Evolutionary conservation across 2,113 vertebrate genomes (phyloP).

Genomic region (Tringa solitaria): DNA sequence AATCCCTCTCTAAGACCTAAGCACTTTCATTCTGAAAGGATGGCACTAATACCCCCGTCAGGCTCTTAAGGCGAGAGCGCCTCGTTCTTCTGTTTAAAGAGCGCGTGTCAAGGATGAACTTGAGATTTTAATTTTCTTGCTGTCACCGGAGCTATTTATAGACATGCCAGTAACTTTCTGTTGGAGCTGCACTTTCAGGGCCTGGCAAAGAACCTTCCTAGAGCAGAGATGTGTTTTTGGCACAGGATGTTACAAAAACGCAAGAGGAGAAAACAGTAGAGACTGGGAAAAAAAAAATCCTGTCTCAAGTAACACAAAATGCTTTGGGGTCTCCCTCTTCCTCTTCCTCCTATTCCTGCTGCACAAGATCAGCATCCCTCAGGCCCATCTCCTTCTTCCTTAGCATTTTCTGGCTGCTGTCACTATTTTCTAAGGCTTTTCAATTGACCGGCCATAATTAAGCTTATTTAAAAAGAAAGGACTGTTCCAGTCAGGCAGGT

Average conservation of each 20-base stretch:
- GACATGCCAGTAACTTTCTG: neutral
- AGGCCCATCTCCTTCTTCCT: neutral
- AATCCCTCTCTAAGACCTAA: neutral
- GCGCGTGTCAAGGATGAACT: neutral
- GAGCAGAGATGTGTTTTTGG: neutral
- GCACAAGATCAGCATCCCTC: neutral
- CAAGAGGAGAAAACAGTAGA: neutral
- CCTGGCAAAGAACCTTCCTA: neutral
- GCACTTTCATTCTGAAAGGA: neutral
- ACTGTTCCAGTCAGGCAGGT: accelerated
- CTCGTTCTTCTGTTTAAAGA: neutral
- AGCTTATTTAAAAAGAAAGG: neutral
- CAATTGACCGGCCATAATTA: neutral
- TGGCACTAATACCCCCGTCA: neutral
- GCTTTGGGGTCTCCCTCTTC: neutral
- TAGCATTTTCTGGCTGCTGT: neutral
- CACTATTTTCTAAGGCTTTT: neutral
- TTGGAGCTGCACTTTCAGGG: neutral
- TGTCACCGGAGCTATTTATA: slow-evolving; percentile 25
- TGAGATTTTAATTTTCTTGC: slow-evolving; percentile 9
- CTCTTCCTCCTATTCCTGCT: neutral
- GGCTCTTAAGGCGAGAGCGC: neutral
- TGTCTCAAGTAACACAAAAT: neutral
- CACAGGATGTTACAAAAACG: accelerated
- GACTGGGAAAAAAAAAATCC: neutral